Evolutionary conservation across 2,113 vertebrate species (phyloP).

Genomic region (Terrapene triunguis): DNA sequence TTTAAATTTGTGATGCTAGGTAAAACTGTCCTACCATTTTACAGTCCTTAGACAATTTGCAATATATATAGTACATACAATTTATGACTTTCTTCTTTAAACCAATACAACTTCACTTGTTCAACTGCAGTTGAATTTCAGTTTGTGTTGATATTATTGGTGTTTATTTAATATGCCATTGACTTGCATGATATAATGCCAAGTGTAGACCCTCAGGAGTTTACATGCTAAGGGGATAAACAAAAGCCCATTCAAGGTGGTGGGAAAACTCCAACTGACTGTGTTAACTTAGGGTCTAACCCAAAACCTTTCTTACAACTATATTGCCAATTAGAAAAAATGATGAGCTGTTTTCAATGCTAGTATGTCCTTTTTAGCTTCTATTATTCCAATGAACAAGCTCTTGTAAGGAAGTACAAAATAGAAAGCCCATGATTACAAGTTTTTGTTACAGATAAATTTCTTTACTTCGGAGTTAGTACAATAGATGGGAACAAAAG

Average conservation of each 20-base stretch:
- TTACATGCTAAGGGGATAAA: constrained; percentile 13
- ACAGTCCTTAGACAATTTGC: constrained; percentile 20
- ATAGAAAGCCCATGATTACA: not conserved
- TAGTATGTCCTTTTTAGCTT: not conserved
- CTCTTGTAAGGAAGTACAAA: not conserved
- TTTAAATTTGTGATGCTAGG: not conserved
- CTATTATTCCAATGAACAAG: not conserved
- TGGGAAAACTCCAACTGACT: constrained; percentile 16
- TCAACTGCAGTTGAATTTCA: constrained; percentile 5
- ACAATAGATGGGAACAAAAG: not conserved
- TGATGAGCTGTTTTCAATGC: not conserved
- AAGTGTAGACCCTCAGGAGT: constrained; percentile 29
- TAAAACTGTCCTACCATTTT: constrained; percentile 16
- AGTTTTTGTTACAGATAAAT: not conserved
- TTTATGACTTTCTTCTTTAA: not conserved
- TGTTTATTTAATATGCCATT: constrained; percentile 15
- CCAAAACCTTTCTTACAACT: not conserved
- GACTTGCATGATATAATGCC: not conserved
- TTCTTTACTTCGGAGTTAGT: not conserved
- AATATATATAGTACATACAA: accelerated
- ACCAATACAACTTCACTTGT: constrained; percentile 27
- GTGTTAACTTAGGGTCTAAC: too few species aligned
- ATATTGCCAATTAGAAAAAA: not conserved
- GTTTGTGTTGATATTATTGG: not conserved
- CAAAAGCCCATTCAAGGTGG: not conserved